Conservation (phyloP, 2,797 vertebrate species). For the Pantherophis alleghaniensis region DNA sequence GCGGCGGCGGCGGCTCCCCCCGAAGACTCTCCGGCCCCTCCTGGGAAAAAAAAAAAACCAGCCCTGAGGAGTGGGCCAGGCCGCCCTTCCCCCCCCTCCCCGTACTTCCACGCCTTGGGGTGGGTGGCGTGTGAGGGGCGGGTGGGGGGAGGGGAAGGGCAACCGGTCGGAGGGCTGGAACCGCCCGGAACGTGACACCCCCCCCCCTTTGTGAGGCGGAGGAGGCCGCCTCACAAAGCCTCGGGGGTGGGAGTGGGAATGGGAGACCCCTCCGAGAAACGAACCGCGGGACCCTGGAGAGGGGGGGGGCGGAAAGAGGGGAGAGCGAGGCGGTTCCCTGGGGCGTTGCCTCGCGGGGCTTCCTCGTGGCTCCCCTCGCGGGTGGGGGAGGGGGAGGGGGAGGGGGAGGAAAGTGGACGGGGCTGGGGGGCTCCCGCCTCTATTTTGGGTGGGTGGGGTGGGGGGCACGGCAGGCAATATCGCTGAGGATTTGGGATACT, state of each 20-base stretch:
- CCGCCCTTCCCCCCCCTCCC: not conserved
- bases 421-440: not conserved
- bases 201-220: no score
- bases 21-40: not conserved
- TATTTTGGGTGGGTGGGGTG: no score
- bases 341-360: not conserved
- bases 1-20: not conserved
- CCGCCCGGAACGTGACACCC: not conserved
- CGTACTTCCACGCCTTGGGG: not conserved
- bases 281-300: not conserved
- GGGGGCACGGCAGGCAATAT: no score
- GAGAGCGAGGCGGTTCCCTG: not conserved
- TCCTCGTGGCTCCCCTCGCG: not conserved
- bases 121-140: not conserved
- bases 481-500: no score
- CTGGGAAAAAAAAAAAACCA: not conserved
- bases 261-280: not conserved
- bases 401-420: not conserved
- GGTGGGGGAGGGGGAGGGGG: no score
- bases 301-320: accelerated
- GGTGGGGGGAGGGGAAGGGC: no score
- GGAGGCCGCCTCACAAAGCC: no score
- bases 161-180: no score
- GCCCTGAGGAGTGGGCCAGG: not conserved
- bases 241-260: no score